These are phyloP conservation scores for Bucco capensis DNA, from an alignment of 2,113 vertebrate genomes.

Conservation along the genomic window DNA sequence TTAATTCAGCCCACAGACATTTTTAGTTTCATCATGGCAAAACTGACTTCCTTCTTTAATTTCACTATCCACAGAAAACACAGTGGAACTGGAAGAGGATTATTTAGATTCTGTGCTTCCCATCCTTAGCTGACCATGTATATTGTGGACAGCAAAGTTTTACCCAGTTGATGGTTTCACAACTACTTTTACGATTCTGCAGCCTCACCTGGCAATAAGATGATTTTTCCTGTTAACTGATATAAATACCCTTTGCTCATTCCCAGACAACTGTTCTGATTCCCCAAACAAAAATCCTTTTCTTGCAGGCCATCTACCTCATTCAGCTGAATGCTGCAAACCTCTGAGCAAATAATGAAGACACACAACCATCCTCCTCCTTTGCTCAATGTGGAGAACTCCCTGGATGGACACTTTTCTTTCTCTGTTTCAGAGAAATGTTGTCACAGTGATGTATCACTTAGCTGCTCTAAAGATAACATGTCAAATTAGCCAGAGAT, in stretches of 20 bases:
- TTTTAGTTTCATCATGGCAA: slow-evolving; percentile 3
- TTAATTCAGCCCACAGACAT: slow-evolving; percentile 30
- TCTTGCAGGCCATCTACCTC: background rate
- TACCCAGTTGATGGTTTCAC: background rate
- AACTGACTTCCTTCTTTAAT: slow-evolving; percentile 16
- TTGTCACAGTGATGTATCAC: background rate
- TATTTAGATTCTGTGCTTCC: background rate
- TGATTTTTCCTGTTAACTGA: background rate
- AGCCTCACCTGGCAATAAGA: background rate
- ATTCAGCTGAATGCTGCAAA: background rate
- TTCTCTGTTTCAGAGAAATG: background rate
- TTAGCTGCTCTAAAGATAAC: background rate
- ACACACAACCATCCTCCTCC: background rate
- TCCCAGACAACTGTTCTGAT: background rate
- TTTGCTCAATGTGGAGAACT: background rate
- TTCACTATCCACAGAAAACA: background rate
- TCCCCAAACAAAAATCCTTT: background rate
- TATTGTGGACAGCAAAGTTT: background rate
- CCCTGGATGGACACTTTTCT: background rate
- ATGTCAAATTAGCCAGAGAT: background rate
- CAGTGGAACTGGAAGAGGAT: background rate
- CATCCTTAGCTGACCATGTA: background rate
- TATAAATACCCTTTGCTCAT: background rate
- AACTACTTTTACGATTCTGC: background rate
- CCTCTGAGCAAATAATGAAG: background rate